Percentiles rank a stretch among this genome's conserved stretches.
Evolutionary conservation across 2,113 vertebrate species (phyloP).

Genomic region (Lophius piscatorius): DNA sequence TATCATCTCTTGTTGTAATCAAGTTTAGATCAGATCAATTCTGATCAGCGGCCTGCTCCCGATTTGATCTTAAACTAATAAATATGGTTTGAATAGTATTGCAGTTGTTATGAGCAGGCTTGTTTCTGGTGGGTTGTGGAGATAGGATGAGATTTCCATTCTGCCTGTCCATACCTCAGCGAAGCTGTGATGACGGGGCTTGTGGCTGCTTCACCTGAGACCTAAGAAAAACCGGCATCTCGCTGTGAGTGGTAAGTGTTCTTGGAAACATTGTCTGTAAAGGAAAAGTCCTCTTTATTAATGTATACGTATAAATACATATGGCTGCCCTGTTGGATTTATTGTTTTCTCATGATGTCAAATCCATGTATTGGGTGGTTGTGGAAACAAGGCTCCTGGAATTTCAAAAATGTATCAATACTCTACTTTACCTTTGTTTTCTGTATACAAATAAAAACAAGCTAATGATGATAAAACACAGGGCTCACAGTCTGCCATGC

Average conservation of each 20-base stretch:
- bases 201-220: slow-evolving; percentile 32
- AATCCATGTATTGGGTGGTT: background rate
- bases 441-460: no score
- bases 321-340: background rate
- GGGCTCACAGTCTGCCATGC: no score
- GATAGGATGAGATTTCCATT: slow-evolving; percentile 9
- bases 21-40: background rate
- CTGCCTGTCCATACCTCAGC: slow-evolving; percentile 3
- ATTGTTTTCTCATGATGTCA: background rate
- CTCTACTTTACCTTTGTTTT: no score
- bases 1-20: background rate
- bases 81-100: background rate
- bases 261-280: slow-evolving; percentile 12
- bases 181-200: slow-evolving; percentile 19
- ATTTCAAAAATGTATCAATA: background rate
- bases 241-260: slow-evolving; percentile 29
- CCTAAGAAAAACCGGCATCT: slow-evolving; percentile 22
- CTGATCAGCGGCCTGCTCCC: background rate
- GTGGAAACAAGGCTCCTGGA: background rate
- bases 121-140: slow-evolving; percentile 5
- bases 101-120: background rate
- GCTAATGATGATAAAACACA: no score
- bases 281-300: slow-evolving; percentile 3
- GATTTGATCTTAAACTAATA: background rate
- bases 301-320: background rate